Conservation (phyloP, 2,113 vertebrate species). For the Epinephelus moara region DNA sequence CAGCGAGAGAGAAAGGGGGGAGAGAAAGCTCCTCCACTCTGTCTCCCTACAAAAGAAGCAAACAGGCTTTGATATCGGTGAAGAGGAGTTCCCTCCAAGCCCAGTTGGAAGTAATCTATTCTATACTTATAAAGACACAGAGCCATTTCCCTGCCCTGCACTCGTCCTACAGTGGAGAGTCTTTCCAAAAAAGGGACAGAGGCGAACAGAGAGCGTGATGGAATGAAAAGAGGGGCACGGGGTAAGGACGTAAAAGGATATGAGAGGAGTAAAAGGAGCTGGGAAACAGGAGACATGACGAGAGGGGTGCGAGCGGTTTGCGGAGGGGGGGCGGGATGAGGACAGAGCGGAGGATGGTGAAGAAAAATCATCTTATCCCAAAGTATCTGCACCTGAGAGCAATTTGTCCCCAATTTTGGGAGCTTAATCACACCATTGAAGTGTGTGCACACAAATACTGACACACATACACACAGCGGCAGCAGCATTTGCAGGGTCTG, state of each 20-base stretch:
- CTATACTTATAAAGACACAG: slow-evolving; percentile 61
- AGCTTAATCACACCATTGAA: slow-evolving; percentile 79
- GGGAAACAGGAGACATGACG: slow-evolving; percentile 36
- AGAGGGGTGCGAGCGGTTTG: background rate
- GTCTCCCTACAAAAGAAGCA: slow-evolving; percentile 63
- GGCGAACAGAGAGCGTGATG: slow-evolving; percentile 50
- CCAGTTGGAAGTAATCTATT: slow-evolving; percentile 72
- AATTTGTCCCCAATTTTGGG: slow-evolving; percentile 83
- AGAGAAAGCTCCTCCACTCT: slow-evolving; percentile 51
- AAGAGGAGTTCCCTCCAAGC: slow-evolving; percentile 62
- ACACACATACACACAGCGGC: slow-evolving; percentile 38
- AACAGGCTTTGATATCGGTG: slow-evolving; percentile 70
- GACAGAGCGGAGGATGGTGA: slow-evolving; percentile 24
- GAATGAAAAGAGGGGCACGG: slow-evolving; percentile 66
- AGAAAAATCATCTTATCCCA: slow-evolving; percentile 74
- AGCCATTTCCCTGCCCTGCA: slow-evolving; percentile 59
- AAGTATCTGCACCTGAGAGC: slow-evolving; percentile 83
- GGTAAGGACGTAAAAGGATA: slow-evolving; percentile 60
- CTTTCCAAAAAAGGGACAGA: slow-evolving; percentile 32
- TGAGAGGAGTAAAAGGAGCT: slow-evolving; percentile 25
- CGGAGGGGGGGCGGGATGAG: background rate
- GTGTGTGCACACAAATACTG: slow-evolving; percentile 66
- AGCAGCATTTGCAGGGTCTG: slow-evolving; percentile 64
- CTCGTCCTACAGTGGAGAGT: slow-evolving; percentile 58
- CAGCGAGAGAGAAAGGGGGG: slow-evolving; percentile 29